Percentiles rank a stretch among this genome's conserved stretches.
Evolutionary conservation across 2,797 vertebrate genomes (phyloP).

Genomic region (Menidia menidia): DNA sequence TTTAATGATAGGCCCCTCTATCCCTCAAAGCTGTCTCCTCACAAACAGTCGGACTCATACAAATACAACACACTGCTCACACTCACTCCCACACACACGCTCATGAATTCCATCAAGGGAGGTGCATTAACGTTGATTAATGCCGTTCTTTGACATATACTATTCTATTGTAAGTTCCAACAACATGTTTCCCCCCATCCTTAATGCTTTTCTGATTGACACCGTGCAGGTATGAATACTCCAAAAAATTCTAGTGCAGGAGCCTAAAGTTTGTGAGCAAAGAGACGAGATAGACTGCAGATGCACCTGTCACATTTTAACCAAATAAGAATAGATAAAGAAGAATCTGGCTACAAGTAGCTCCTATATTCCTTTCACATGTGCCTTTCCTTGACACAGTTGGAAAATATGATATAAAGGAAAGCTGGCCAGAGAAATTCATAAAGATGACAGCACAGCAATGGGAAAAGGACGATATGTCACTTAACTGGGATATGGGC

Average conservation of each 20-base stretch:
- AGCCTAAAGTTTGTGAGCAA: constrained; percentile 27
- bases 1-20: constrained; percentile 78
- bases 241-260: constrained; percentile 40
- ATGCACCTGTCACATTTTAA: constrained; percentile 11
- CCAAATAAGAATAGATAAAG: background rate
- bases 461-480: no score
- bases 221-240: constrained; percentile 21
- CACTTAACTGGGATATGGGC: no score
- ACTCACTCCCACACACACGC: constrained; percentile 54
- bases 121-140: constrained; percentile 72
- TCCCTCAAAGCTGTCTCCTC: constrained; percentile 69
- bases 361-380: background rate
- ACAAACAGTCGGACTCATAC: constrained; percentile 44
- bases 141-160: constrained; percentile 59
- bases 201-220: constrained; percentile 42
- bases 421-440: no score
- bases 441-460: no score
- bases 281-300: constrained; percentile 8
- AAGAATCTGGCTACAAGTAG: background rate
- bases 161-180: constrained; percentile 49
- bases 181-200: constrained; percentile 44
- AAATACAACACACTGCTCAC: constrained; percentile 26
- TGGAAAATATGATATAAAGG: background rate
- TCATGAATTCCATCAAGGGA: constrained; percentile 75
- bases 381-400: background rate